Evolutionary conservation across 2,888 invertebrate species (phyloP).

Genomic region (Leistus spinibarbis): DNA sequence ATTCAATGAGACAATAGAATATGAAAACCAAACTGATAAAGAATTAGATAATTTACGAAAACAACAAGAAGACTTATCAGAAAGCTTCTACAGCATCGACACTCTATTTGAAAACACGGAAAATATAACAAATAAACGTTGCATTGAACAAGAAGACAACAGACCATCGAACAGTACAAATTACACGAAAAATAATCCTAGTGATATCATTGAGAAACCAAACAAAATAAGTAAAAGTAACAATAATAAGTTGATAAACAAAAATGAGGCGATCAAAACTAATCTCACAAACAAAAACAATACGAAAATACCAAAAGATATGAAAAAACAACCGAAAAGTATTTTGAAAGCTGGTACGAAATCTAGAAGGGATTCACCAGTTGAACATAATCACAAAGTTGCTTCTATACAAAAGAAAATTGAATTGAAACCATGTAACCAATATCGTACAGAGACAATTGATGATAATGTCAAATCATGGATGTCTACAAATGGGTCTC

Average conservation of each 20-base stretch:
- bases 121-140: neutral
- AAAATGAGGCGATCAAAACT: constrained; percentile 31
- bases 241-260: constrained; percentile 30
- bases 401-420: constrained; percentile 42
- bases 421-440: constrained; percentile 44
- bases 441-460: constrained; percentile 12
- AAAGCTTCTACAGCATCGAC: constrained; percentile 40
- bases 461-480: constrained; percentile 49
- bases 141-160: neutral
- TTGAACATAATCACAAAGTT: constrained; percentile 34
- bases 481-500: constrained; percentile 47
- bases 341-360: constrained; percentile 30
- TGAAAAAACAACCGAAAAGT: constrained; percentile 39
- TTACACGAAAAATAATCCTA: constrained; percentile 11
- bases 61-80: constrained; percentile 42
- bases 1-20: constrained; percentile 30
- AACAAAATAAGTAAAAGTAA: constrained; percentile 15
- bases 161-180: neutral
- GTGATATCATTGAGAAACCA: neutral
- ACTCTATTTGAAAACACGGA: constrained; percentile 33
- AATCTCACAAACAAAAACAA: constrained; percentile 36
- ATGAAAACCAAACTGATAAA: constrained; percentile 41
- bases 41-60: constrained; percentile 40
- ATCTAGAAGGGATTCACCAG: constrained; percentile 17
- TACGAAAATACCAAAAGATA: constrained; percentile 5